Evolutionary conservation across 1,140 invertebrate species (phyloP).

Genomic region (Liolophura sinensis): DNA sequence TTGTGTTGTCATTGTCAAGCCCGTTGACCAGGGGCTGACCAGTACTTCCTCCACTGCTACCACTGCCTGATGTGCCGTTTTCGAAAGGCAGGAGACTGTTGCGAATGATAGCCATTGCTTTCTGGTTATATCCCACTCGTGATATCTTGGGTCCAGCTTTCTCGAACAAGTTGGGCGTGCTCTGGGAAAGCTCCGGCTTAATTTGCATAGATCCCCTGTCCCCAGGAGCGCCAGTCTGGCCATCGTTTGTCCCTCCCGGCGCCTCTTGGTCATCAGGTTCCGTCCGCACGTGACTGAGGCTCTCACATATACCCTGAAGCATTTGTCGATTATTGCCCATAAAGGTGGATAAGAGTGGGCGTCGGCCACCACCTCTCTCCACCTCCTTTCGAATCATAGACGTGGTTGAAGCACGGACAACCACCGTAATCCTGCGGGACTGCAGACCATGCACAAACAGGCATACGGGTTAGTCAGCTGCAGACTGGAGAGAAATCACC

Average conservation of each 20-base stretch:
- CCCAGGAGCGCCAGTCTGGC: conserved; percentile 1
- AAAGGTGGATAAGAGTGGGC: conserved; percentile 42
- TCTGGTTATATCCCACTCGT: conserved; percentile 72
- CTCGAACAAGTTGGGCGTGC: conserved; percentile 39
- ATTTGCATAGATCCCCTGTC: conserved; percentile 16
- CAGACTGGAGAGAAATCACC: background rate
- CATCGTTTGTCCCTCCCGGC: conserved; percentile 1
- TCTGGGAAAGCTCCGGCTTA: conserved; percentile 35
- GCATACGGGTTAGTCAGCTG: background rate
- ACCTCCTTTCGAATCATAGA: conserved; percentile 37
- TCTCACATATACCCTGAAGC: conserved; percentile 51
- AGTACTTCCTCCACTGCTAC: conserved; percentile 62
- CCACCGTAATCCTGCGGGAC: background rate
- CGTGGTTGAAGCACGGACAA: background rate
- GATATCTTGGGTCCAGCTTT: conserved; percentile 24
- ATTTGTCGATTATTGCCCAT: conserved; percentile 50
- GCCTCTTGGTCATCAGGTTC: conserved; percentile 23
- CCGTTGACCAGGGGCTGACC: conserved; percentile 70
- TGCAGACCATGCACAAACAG: background rate
- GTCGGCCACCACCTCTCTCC: conserved; percentile 31
- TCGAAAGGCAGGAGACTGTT: conserved; percentile 84
- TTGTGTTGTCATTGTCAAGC: conserved; percentile 61
- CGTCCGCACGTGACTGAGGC: conserved; percentile 45
- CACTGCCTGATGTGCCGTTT: conserved; percentile 71
- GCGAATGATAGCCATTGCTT: conserved; percentile 84